Evolutionary conservation across 2,113 vertebrate genomes (phyloP).

Genomic region (Argyrosomus japonicus): DNA sequence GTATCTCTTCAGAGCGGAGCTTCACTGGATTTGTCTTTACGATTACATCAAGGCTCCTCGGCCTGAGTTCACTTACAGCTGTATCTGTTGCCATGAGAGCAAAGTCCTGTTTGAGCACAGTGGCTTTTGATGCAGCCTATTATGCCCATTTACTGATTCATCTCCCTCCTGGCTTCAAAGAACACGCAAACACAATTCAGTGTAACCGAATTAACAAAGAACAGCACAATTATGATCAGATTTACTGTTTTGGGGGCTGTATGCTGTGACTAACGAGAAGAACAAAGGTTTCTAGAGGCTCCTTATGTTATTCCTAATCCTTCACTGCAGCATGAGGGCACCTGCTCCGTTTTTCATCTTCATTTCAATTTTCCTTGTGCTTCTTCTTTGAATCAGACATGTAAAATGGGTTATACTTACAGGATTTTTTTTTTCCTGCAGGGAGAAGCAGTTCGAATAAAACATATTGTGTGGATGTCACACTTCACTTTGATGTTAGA

Average conservation of each 20-base stretch:
- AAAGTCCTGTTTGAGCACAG: slow-evolving; percentile 27
- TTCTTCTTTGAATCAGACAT: background rate
- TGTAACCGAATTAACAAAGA: background rate
- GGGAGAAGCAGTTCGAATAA: background rate
- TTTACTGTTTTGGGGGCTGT: background rate
- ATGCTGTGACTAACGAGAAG: background rate
- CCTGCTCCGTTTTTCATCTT: background rate
- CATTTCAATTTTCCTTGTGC: background rate
- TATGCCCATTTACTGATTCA: slow-evolving; percentile 39
- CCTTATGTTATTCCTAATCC: background rate
- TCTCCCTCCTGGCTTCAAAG: slow-evolving; percentile 50
- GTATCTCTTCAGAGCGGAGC: background rate
- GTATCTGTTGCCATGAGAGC: slow-evolving; percentile 74
- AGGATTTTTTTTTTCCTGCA: background rate
- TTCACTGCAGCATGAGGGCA: background rate
- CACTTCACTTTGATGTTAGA: slow-evolving; percentile 15
- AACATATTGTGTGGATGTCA: background rate
- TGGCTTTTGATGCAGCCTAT: slow-evolving; percentile 62
- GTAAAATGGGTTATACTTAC: background rate
- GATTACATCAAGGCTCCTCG: slow-evolving; percentile 57
- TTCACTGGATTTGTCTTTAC: slow-evolving; percentile 23
- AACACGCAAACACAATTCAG: background rate
- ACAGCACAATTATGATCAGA: background rate
- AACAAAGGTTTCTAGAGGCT: background rate
- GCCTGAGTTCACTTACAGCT: slow-evolving; percentile 31